These are phyloP conservation scores for Macrosteles quadrilineatus DNA, from an alignment of 1,140 invertebrate genomes.

Conservation along the genomic window DNA sequence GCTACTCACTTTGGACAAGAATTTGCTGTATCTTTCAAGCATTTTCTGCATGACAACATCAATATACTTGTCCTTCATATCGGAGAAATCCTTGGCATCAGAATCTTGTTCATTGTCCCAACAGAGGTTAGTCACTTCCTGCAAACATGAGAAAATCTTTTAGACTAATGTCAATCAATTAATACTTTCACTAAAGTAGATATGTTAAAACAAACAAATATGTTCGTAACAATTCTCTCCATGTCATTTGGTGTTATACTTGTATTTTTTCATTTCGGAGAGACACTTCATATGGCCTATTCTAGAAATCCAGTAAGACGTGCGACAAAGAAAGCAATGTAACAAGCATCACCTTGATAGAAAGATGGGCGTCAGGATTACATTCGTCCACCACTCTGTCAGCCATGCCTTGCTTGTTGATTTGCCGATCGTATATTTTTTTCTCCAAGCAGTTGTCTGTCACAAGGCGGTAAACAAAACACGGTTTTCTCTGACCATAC, in stretches of 20 bases:
- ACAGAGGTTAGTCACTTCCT: slow-evolving; percentile 89
- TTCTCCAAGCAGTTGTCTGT: slow-evolving; percentile 97
- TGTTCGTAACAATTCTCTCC: too few species aligned
- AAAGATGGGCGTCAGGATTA: slow-evolving; percentile 94
- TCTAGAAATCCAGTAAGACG: too few species aligned
- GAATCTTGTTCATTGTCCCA: slow-evolving; percentile 88
- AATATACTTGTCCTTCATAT: slow-evolving; percentile 68
- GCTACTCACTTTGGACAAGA: slow-evolving; percentile 66
- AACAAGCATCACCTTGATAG: slow-evolving; percentile 65
- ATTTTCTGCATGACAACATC: slow-evolving; percentile 82
- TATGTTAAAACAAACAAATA: too few species aligned
- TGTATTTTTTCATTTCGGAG: too few species aligned
- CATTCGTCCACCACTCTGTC: slow-evolving; percentile 97
- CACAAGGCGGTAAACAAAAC: slow-evolving; percentile 94
- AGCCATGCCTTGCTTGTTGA: slow-evolving; percentile 97
- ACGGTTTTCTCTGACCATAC: slow-evolving; percentile 93
- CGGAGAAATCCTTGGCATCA: slow-evolving; percentile 67
- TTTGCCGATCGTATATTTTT: slow-evolving; percentile 97
- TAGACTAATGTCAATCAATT: too few species aligned
- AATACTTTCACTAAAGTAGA: too few species aligned
- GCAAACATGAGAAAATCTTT: too few species aligned
- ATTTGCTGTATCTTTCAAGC: slow-evolving; percentile 63
- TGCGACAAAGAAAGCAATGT: too few species aligned
- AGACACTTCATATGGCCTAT: too few species aligned
- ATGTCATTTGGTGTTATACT: too few species aligned